Base-by-base conservation (phyloP, 2,888 invertebrate species). In the Andrena trimmerana region DNA sequence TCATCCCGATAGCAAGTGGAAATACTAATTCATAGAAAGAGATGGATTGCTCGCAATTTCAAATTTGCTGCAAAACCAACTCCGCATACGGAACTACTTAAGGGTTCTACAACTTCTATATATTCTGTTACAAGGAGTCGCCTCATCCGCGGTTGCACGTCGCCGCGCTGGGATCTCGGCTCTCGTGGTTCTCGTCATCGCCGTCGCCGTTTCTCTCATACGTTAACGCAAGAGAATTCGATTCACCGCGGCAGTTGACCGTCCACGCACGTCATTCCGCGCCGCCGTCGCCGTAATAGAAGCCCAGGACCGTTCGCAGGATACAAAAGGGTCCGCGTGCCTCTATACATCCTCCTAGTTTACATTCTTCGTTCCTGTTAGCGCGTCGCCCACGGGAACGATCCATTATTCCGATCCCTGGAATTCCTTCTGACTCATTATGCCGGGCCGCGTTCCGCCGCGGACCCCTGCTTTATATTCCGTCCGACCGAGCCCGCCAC, bases 341-440 rank as follows among this genome's bases (percentile, higher is more conserved):
- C 72, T 36, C 20, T 57, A 78, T 86, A 81, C 85, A 86, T 89
- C 78, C 83, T 76, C 20, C 78, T 81, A 86, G 86, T 86, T 90
- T 87, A 86, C 86, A 88, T 90, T 89, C 87, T 85, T 89, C 86
- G 79, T 88, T 76, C 80, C 81, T 63, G 74, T 77, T 86, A 62
- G 65, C 79, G 73, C 60, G 82, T 83, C 77, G 79, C 70, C 73
- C 80, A 66, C 71, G 54, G 78, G 80, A 66, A 62, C 74, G 84
- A 78, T 79, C 86, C 76, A 89, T 88, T 88, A 88, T 88, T 76
- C 81, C 71, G 67, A 67, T 82, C 78, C 74, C 74, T 76, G 77
- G 79, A 84, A 88, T 89, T 78, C 74, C 83, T 81, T 80, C 52
- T 83, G 86, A 85, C 81, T 88, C 89, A 88, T 89, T 86, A 89